Evolutionary conservation across 2,113 vertebrate species (phyloP).

Genomic region (Cyprinodon variegatus): DNA sequence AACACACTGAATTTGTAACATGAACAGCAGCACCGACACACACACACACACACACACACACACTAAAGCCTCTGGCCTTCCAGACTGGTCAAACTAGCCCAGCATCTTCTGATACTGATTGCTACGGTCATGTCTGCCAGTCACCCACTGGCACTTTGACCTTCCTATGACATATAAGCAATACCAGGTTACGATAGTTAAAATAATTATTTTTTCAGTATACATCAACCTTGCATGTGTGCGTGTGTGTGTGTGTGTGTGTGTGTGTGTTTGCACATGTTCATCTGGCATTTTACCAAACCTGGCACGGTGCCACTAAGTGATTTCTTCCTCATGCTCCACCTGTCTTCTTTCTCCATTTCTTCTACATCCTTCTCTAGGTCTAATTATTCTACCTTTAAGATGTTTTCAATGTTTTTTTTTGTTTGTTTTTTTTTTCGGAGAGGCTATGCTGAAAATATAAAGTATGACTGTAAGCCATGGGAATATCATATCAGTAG

Average conservation of each 20-base stretch:
- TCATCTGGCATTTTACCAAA: constrained; percentile 53
- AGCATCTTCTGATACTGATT: constrained; percentile 42
- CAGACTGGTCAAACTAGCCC: constrained; percentile 2
- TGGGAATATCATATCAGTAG: constrained; percentile 2
- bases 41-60: not conserved
- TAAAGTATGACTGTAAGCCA: not conserved
- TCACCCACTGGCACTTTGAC: constrained; percentile 65
- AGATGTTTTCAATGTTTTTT: not conserved
- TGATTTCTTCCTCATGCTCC: constrained; percentile 25
- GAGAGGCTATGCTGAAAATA: not conserved
- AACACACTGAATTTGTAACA: constrained; percentile 29
- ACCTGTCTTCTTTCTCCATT: constrained; percentile 14
- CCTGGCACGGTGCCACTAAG: constrained; percentile 43
- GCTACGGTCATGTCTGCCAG: constrained; percentile 56
- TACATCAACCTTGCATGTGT: constrained; percentile 10
- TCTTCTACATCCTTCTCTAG: constrained; percentile 18
- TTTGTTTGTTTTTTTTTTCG: not conserved
- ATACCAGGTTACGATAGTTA: constrained; percentile 60
- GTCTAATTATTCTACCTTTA: not conserved
- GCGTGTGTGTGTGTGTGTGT: not conserved
- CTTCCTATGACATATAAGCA: constrained; percentile 55
- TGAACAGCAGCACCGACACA: constrained; percentile 4
- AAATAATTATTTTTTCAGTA: no score
- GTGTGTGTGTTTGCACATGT: not conserved
- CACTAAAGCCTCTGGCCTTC: constrained; percentile 1